phyloP scores from a whole-genome alignment of 2,797 vertebrate species.

The Phataginus tricuspis region DNA sequence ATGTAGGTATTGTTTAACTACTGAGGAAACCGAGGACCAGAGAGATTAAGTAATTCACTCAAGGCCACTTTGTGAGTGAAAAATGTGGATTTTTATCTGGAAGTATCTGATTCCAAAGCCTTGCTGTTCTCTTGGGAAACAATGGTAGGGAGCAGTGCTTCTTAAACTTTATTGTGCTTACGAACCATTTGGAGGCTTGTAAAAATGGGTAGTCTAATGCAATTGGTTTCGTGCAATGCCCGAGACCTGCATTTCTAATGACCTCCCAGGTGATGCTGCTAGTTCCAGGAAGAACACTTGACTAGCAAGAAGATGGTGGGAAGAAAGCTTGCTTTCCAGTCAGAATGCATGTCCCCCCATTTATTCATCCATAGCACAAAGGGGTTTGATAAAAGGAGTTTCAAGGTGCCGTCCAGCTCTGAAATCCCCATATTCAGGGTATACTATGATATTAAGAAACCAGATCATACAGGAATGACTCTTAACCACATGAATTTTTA shows the following conservation, averaged over 20 bases:
- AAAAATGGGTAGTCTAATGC: background rate
- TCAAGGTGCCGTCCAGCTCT: background rate
- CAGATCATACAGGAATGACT: slow-evolving; percentile 64
- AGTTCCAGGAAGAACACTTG: background rate
- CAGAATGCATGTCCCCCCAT: slow-evolving; percentile 30
- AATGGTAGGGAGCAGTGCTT: background rate
- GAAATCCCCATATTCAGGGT: background rate
- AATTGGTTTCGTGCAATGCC: background rate
- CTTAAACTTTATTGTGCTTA: background rate
- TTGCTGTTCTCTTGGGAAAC: background rate
- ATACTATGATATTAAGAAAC: slow-evolving; percentile 50
- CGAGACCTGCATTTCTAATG: background rate
- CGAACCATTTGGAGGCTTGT: background rate
- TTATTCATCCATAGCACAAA: slow-evolving; percentile 13
- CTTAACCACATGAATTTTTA: slow-evolving; percentile 64
- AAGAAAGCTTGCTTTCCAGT: background rate
- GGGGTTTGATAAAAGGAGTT: slow-evolving; percentile 23
- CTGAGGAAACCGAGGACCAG: background rate
- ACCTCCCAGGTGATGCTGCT: background rate
- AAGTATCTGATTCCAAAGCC: background rate
- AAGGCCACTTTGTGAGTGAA: background rate
- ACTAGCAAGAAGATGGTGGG: background rate
- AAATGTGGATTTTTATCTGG: slow-evolving; percentile 22
- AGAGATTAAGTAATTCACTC: background rate
- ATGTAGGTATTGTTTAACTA: background rate